These are phyloP conservation scores for Drosophila pseudotalamancana DNA, from an alignment of 2,888 invertebrate genomes.

Conservation along the genomic window DNA sequence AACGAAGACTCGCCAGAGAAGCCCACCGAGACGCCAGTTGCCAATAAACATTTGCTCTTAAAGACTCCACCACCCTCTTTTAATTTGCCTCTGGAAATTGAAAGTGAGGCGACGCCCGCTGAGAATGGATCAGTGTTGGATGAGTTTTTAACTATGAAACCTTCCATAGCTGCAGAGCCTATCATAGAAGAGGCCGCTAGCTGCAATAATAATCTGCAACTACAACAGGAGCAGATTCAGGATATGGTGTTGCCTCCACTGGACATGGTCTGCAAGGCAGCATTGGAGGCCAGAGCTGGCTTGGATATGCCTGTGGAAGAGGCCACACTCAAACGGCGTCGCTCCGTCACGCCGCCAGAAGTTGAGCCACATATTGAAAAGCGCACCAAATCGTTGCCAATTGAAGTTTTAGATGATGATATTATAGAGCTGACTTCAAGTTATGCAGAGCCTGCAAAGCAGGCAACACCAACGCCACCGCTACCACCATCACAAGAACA, in stretches of 20 bases:
- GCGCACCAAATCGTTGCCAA: slow-evolving; percentile 7
- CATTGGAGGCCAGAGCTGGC: background rate
- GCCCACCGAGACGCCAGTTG: background rate
- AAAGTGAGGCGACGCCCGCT: slow-evolving; percentile 7
- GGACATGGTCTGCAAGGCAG: slow-evolving; percentile 9
- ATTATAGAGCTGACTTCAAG: slow-evolving; percentile 40
- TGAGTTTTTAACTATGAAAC: slow-evolving; percentile 55
- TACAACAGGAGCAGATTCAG: background rate
- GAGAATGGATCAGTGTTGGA: slow-evolving; percentile 54
- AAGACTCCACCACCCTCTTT: slow-evolving; percentile 18
- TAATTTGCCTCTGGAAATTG: slow-evolving; percentile 11
- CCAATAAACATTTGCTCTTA: background rate
- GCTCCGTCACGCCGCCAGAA: slow-evolving; percentile 48
- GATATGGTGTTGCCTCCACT: slow-evolving; percentile 3
- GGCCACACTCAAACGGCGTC: slow-evolving; percentile 48
- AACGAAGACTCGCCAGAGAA: slow-evolving; percentile 70
- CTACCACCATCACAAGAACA: background rate
- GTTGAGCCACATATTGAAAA: slow-evolving; percentile 16
- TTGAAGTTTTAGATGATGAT: slow-evolving; percentile 42
- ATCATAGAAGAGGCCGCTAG: slow-evolving; percentile 8
- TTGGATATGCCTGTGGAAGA: slow-evolving; percentile 21
- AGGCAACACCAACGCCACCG: background rate
- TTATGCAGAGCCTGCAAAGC: slow-evolving; percentile 11
- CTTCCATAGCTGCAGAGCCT: slow-evolving; percentile 13
- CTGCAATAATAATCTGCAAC: slow-evolving; percentile 1